Base-by-base conservation (phyloP, 1,140 invertebrate species). In the Meloidogyne hapla region DNA sequence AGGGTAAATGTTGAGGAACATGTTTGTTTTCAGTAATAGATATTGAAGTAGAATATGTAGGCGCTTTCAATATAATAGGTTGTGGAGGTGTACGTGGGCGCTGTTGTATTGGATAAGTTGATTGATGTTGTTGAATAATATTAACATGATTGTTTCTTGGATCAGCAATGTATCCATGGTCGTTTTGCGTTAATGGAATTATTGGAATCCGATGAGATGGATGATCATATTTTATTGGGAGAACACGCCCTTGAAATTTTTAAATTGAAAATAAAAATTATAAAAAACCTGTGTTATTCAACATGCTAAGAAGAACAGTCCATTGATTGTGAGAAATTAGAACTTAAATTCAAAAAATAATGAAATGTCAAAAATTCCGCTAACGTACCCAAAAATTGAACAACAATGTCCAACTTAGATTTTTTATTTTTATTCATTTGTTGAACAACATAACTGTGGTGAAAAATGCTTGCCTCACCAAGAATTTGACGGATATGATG, bases 361-460 rank as follows among this genome's bases (percentile, higher is more conserved):
- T 23, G 2, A 28, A 25, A 69, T n/a, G 75, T 6, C 5, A 74
- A 74, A 25, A 45, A 77, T 73, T 8, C 6, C 80, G 23, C 6
- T 40, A 38, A 77, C 74, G 0, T 64, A 77, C 75, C 23, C 3
- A 77, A 10, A 62, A 61, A 77, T 42, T 56, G 12, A 63, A 65
- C 42, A 26, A 21, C 13, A 5, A 45, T 56, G 40, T 77, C 25
- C 5, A 48, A 13, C 12, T 13, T 48, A 10, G 66, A 21, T n/a
- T 42, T 76, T 25, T 61, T 71, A 21, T 21, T 77, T 25, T 80
- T 70, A 33, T 83, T 83, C 62, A 63, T 70, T 15, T 65, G 74
- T 38, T 80, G 76, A 23, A 67, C 56, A 6, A 83, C 67, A 67
- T 81, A 80, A 15, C 62, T 61, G 4, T 40, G 45, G 68, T 81